Base-by-base conservation (phyloP, 1,140 invertebrate genomes). In the Drosophila teissieri region DNA sequence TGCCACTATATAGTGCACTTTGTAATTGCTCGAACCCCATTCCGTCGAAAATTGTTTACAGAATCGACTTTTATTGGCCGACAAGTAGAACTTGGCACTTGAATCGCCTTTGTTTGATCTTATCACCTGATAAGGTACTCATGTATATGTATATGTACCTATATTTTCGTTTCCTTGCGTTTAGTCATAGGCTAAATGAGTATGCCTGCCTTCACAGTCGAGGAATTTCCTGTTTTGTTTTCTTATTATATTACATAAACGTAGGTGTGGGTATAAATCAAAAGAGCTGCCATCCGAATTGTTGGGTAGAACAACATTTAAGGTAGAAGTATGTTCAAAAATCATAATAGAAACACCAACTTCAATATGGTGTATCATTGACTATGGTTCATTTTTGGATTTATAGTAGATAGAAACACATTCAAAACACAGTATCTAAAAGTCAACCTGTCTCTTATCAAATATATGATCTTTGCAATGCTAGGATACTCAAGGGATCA, bases 51-150 rank as follows among this genome's bases (percentile, higher is more conserved):
- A 56, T 39, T 72, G 65, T 70, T 72, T 72, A 70, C 65, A 70
- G 67, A 72, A 72, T 70, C 64, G 44, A 48, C 53, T 48, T 69
- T 70, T 69, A 46, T 70, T 70, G 39, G 68, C 55, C 45, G 69
- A 73, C 55, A 73, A 73, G 73, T 74, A 74, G 52, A 56, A 75
- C 63, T 76, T 75, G 63, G 75, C 65, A 78, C 58, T 78, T 76
- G 68, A 45, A 73, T 60, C 49, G 76, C 57, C 77, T 74, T 79
- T 79, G 62, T 79, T 68, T 62, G 78, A 74, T 80, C 46, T 80
- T 80, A 80, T 76, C 78, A 64, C 72, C 45, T 63, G 78, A 76
- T 76, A 76, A 80, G 61, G 36, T 51, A 45, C 34, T 2, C 19
- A 19, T 2, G 19, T 19, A 19, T 19, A 19, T 19, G 19, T 19